A percentile compares a stretch with the other conserved stretches of the same genome.
These are phyloP conservation scores for Cecidostiba fungosa DNA, from an alignment of 2,888 invertebrate species.

Conservation along the genomic window DNA sequence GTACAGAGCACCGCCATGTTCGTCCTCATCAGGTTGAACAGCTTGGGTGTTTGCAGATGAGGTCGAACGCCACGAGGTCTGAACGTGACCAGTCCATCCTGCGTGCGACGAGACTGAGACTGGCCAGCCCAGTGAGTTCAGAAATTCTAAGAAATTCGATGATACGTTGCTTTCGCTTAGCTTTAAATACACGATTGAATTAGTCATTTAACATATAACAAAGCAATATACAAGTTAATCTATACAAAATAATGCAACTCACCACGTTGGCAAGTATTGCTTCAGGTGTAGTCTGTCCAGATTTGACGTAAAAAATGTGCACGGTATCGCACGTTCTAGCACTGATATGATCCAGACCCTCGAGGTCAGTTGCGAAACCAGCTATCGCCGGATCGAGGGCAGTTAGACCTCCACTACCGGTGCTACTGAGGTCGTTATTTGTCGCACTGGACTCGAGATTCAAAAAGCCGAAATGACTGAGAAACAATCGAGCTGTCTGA, in stretches of 20 bases:
- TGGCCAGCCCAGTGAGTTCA: slow-evolving; percentile 90
- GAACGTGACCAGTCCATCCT: slow-evolving; percentile 96
- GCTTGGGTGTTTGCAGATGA: slow-evolving; percentile 75
- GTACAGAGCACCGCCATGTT: slow-evolving; percentile 86
- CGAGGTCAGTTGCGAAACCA: slow-evolving; percentile 90
- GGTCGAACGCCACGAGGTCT: slow-evolving; percentile 89
- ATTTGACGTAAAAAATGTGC: slow-evolving; percentile 95
- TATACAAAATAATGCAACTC: slow-evolving; percentile 50
- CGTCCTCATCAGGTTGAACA: slow-evolving; percentile 67
- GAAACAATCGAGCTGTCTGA: slow-evolving; percentile 95
- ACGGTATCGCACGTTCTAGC: slow-evolving; percentile 94
- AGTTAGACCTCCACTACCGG: slow-evolving; percentile 82
- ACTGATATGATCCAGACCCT: slow-evolving; percentile 92
- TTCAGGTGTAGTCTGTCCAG: slow-evolving; percentile 88
- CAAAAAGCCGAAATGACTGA: slow-evolving; percentile 97
- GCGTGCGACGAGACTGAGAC: slow-evolving; percentile 93
- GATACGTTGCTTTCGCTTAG: slow-evolving; percentile 80
- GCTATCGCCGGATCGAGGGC: slow-evolving; percentile 87
- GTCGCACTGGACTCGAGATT: slow-evolving; percentile 78
- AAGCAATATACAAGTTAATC: background rate
- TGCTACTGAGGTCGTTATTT: slow-evolving; percentile 72
- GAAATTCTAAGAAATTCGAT: slow-evolving; percentile 82
- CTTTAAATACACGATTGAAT: slow-evolving; percentile 63
- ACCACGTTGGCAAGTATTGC: slow-evolving; percentile 92
- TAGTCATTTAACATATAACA: background rate